phyloP scores from a whole-genome alignment of 1,140 invertebrate genomes.

The Ostrea edulis region DNA sequence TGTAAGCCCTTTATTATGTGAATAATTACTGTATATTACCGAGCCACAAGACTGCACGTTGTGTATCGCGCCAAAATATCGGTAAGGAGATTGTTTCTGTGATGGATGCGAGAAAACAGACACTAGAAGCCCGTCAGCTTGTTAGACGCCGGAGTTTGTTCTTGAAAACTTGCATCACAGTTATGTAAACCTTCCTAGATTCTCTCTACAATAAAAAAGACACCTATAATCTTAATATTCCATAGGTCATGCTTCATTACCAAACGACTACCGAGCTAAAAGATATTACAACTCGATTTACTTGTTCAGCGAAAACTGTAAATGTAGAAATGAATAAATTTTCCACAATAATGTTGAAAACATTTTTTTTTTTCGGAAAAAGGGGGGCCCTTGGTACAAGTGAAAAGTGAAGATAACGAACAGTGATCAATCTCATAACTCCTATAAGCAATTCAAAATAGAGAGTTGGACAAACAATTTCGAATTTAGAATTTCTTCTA shows the following conservation, averaged over 20 bases:
- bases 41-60: background rate
- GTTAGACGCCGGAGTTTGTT: slow-evolving; percentile 19
- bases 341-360: no score
- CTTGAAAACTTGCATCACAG: background rate
- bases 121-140: background rate
- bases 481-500: no score
- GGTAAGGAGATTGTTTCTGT: background rate
- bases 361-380: no score
- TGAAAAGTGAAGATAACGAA: no score
- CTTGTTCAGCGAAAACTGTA: no score
- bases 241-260: background rate
- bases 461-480: no score
- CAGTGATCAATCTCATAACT: no score
- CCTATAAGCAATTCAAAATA: no score
- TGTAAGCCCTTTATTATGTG: slow-evolving; percentile 25
- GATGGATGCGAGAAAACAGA: slow-evolving; percentile 19
- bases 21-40: slow-evolving; percentile 33
- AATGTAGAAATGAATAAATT: no score
- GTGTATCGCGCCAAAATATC: slow-evolving; percentile 24
- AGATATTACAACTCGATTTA: no score
- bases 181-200: slow-evolving; percentile 1
- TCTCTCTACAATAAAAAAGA: background rate
- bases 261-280: background rate
- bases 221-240: background rate
- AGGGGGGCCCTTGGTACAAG: no score